Conservation (phyloP, 2,797 vertebrate genomes). For the Novumbra hubbsi region DNA sequence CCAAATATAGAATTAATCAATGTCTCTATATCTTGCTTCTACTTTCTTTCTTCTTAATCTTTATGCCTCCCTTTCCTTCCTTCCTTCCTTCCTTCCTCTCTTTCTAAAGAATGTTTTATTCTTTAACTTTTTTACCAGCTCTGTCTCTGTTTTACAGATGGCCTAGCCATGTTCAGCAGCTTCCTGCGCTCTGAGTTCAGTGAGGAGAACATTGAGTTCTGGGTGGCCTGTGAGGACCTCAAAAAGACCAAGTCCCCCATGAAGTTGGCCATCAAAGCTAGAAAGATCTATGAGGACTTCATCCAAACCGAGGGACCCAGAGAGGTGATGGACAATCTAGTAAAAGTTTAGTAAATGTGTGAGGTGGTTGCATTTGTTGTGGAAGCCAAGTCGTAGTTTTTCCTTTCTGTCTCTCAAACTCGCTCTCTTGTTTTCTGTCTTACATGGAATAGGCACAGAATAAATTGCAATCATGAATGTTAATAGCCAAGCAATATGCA, state of each 20-base stretch:
- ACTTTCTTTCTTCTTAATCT: background rate
- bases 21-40: background rate
- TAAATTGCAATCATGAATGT: too few relatives aligned
- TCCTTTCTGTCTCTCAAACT: background rate
- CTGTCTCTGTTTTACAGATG: conserved; percentile 69
- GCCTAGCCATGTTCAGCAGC: conserved; percentile 82
- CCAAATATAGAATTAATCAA: background rate
- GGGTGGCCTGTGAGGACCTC: conserved; percentile 92
- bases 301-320: conserved; percentile 90
- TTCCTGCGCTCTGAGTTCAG: conserved; percentile 98
- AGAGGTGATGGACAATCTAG: conserved; percentile 76
- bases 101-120: background rate
- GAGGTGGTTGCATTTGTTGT: background rate
- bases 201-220: conserved; percentile 94
- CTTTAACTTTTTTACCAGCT: background rate
- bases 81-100: background rate
- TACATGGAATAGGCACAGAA: too few relatives aligned
- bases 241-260: conserved; percentile 84
- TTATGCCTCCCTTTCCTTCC: background rate
- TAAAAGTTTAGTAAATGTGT: conserved; percentile 9
- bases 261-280: conserved; percentile 86
- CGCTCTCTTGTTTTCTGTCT: background rate
- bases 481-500: too few relatives aligned
- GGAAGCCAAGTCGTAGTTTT: background rate
- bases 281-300: conserved; percentile 94